Percentiles rank a stretch among this genome's conserved stretches.
These are phyloP conservation scores for Agelas oroides DNA, from an alignment of 37 sponge, comb jelly and placozoan genomes.

Conservation along the genomic window DNA sequence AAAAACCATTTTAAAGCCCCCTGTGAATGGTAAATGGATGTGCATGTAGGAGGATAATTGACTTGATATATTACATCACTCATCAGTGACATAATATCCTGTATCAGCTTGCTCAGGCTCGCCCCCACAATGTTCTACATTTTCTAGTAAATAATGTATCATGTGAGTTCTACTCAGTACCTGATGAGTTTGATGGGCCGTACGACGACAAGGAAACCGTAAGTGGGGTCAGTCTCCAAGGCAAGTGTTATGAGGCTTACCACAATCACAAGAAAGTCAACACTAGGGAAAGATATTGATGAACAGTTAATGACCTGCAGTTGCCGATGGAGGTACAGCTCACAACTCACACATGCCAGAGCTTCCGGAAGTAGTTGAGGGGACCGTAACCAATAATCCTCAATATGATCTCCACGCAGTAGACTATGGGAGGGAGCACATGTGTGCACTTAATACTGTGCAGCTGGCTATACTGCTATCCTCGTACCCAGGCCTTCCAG, in stretches of 20 bases:
- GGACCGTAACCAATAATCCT: constrained; percentile 75
- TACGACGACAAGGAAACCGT: constrained; percentile 12
- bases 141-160: no score
- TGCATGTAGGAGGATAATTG: no score
- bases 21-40: no score
- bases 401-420: constrained; percentile 65
- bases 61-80: no score
- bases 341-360: constrained; percentile 75
- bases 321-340: no score
- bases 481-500: no score
- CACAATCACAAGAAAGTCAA: constrained; percentile 50
- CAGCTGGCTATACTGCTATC: no score
- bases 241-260: constrained; percentile 17
- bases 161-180: constrained; percentile 1
- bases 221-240: constrained; percentile 11
- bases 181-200: constrained; percentile 49
- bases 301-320: neutral
- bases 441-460: no score
- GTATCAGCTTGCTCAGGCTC: no score
- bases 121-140: no score
- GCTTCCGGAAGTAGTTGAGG: constrained; percentile 64
- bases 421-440: constrained; percentile 45
- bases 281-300: constrained; percentile 1
- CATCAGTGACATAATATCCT: no score
- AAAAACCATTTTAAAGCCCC: no score